Conservation (phyloP, 1,140 invertebrate genomes). For the Leucophenga varia region DNA sequence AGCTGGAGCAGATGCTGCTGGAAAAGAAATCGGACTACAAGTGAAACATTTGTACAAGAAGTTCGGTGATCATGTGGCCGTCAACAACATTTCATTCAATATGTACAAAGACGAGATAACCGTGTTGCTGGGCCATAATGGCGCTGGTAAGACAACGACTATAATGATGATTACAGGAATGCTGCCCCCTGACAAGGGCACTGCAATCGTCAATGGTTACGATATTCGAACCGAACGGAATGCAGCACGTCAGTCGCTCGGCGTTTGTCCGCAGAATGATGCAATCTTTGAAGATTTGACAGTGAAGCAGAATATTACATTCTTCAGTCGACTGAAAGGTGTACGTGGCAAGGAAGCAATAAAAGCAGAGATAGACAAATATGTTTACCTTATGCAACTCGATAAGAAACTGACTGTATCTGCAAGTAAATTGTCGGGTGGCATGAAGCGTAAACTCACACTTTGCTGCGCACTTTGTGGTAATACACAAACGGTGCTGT, state of each 20-base stretch:
- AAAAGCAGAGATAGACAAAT: slow-evolving; percentile 60
- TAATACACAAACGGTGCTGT: slow-evolving; percentile 68
- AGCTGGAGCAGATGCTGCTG: too few species aligned
- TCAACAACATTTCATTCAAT: slow-evolving; percentile 71
- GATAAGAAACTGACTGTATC: slow-evolving; percentile 59
- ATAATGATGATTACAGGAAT: slow-evolving; percentile 64
- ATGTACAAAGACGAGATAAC: slow-evolving; percentile 67
- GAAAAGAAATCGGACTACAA: too few species aligned
- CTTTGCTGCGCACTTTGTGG: slow-evolving; percentile 70
- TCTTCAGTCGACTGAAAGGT: slow-evolving; percentile 77
- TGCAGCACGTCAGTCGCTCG: slow-evolving; percentile 66
- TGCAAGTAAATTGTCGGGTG: slow-evolving; percentile 72
- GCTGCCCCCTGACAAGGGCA: slow-evolving; percentile 68
- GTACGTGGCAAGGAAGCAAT: slow-evolving; percentile 59
- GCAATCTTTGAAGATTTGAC: slow-evolving; percentile 85
- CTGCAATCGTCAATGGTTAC: slow-evolving; percentile 67
- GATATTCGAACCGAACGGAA: slow-evolving; percentile 63
- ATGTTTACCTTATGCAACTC: slow-evolving; percentile 66
- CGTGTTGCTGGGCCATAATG: slow-evolving; percentile 73
- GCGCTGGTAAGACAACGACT: slow-evolving; percentile 73
- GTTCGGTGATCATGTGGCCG: slow-evolving; percentile 61
- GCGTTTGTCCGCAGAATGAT: slow-evolving; percentile 91
- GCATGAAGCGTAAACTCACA: slow-evolving; percentile 77
- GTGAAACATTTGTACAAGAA: slow-evolving; percentile 59
- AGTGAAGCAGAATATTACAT: slow-evolving; percentile 82